phyloP scores from a whole-genome alignment of 2,888 invertebrate genomes.

The Cactoblastis cactorum region DNA sequence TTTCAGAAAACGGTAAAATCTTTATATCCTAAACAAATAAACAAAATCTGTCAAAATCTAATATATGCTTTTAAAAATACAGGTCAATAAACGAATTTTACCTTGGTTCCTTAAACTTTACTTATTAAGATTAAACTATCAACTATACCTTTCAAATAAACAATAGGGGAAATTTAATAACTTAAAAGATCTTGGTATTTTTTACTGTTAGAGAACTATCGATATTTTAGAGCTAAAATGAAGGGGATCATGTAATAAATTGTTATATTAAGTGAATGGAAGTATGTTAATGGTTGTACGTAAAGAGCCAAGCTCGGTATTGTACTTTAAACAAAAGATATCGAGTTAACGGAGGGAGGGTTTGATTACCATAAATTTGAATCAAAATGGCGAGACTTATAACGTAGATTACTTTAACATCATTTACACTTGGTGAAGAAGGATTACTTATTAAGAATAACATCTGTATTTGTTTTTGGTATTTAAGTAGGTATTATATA shows the following conservation, averaged over 20 bases:
- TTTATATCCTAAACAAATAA: no score
- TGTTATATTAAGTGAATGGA: constrained; percentile 17
- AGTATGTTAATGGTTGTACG: constrained; percentile 21
- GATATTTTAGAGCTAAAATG: not conserved
- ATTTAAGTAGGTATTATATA: no score
- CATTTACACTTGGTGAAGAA: constrained; percentile 44
- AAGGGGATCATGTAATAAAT: constrained; percentile 14
- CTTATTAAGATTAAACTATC: no score
- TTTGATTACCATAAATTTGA: constrained; percentile 54
- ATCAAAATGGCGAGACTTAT: constrained; percentile 35
- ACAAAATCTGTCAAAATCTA: no score
- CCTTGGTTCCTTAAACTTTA: no score
- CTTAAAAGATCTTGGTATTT: not conserved
- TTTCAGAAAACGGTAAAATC: no score
- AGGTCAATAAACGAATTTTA: no score
- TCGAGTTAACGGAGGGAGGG: constrained; percentile 24
- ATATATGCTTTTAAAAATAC: no score
- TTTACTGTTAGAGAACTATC: not conserved
- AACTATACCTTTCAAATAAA: no score
- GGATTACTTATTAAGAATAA: constrained; percentile 35
- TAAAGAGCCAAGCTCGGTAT: constrained; percentile 19
- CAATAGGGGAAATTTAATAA: no score
- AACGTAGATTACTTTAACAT: constrained; percentile 31
- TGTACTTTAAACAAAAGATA: constrained; percentile 25
- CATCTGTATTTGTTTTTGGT: not conserved